Percentiles rank a stretch among this genome's conserved stretches.
Conservation (phyloP, 1,140 invertebrate species). For the Spodoptera litura region DNA sequence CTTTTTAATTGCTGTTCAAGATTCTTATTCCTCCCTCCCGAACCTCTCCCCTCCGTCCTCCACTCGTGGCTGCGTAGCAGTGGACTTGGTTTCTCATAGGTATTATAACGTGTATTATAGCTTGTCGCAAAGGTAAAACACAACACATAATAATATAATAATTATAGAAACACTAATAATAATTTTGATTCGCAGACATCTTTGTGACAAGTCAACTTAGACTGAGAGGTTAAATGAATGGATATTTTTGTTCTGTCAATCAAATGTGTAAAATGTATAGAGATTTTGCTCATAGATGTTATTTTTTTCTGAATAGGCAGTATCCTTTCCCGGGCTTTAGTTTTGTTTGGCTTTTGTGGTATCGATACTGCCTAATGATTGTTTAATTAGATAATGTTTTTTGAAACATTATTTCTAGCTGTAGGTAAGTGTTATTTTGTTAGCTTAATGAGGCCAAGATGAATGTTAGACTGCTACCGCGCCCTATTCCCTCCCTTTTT, state of each 20-base stretch:
- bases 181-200: conserved; percentile 63
- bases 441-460: conserved; percentile 85
- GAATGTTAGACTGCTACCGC: conserved; percentile 85
- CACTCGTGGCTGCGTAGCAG: conserved; percentile 80
- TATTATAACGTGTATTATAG: conserved; percentile 70
- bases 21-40: conserved; percentile 43
- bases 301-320: conserved; percentile 77
- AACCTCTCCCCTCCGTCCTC: conserved; percentile 41
- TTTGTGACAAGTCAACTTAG: conserved; percentile 78
- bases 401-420: conserved; percentile 75
- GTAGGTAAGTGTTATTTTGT: conserved; percentile 85
- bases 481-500: conserved; percentile 76
- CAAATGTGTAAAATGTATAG: conserved; percentile 81
- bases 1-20: conserved; percentile 28
- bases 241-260: conserved; percentile 61
- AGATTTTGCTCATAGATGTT: conserved; percentile 79
- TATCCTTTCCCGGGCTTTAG: conserved; percentile 67
- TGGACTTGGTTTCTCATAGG: conserved; percentile 84
- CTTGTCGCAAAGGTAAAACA: conserved; percentile 82
- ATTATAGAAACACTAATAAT: conserved; percentile 57
- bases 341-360: conserved; percentile 55
- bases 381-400: conserved; percentile 73
- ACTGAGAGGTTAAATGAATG: conserved; percentile 60
- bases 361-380: conserved; percentile 79
- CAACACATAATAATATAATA: conserved; percentile 25